phyloP scores from a whole-genome alignment of 64 coral and sea anemone genomes.

The Actinia tenebrosa region DNA sequence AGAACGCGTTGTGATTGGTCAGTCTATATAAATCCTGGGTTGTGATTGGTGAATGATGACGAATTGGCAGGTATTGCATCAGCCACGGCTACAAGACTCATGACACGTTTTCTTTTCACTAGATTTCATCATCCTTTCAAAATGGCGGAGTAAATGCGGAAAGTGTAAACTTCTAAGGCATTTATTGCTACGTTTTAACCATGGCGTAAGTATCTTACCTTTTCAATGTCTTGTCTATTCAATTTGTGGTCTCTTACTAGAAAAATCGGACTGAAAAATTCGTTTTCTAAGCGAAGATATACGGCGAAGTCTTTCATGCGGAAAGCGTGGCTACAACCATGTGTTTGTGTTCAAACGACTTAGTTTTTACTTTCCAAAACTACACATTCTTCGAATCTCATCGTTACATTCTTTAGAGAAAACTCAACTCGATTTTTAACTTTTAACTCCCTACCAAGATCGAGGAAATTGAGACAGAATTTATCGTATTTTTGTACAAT shows the following conservation, averaged over 20 bases:
- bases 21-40: constrained; percentile 24
- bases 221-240: not conserved
- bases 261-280: not conserved
- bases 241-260: not conserved
- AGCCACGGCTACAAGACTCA: constrained; percentile 74
- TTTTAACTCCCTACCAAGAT: not conserved
- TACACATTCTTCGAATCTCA: not conserved
- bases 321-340: not conserved
- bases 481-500: not conserved
- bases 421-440: not conserved
- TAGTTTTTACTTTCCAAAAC: not conserved
- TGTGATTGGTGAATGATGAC: constrained; percentile 71
- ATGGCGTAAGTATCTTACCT: constrained; percentile 77
- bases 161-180: constrained; percentile 39
- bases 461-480: not conserved
- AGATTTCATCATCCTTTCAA: constrained; percentile 92
- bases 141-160: constrained; percentile 74
- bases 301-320: not conserved
- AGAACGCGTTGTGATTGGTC: constrained; percentile 52
- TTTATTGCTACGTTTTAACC: constrained; percentile 68
- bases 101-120: constrained; percentile 32
- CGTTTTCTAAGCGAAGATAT: not conserved
- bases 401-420: not conserved
- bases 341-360: not conserved
- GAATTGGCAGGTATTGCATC: constrained; percentile 71